These are phyloP conservation scores for Drosophila saltans DNA, from an alignment of 1,140 invertebrate genomes.

Conservation along the genomic window DNA sequence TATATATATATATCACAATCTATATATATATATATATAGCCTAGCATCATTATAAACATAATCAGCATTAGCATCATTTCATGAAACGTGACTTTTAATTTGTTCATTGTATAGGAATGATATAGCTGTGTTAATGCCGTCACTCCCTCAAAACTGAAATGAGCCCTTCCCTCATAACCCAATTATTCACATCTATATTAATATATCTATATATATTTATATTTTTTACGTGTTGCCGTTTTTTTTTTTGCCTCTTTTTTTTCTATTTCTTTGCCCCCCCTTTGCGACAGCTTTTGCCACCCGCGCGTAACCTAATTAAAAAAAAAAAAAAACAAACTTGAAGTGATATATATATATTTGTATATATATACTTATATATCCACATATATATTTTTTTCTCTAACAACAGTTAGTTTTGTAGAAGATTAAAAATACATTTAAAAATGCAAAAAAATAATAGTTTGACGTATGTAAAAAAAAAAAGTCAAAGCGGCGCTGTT, in stretches of 20 bases:
- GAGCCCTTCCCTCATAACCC: conserved; percentile 12
- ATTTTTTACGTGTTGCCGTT: conserved; percentile 2
- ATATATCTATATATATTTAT: conserved; percentile 2
- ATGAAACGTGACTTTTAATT: conserved; percentile 54
- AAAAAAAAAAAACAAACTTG: conserved; percentile 42
- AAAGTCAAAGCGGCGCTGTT: neutral
- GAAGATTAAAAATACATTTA: conserved; percentile 9
- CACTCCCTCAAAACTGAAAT: neutral
- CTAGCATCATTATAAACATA: conserved; percentile 23
- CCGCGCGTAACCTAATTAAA: conserved; percentile 75
- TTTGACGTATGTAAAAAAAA: too few species aligned
- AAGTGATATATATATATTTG: conserved; percentile 64
- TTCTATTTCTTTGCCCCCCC: neutral
- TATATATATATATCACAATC: conserved; percentile 1
- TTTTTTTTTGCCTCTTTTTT: conserved; percentile 16
- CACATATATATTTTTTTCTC: neutral
- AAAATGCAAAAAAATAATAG: neutral
- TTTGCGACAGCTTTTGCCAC: conserved; percentile 48
- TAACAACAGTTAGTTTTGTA: conserved; percentile 23
- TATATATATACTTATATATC: conserved; percentile 12
- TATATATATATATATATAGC: conserved; percentile 9
- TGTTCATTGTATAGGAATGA: neutral
- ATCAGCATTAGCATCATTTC: conserved; percentile 9
- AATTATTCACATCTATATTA: conserved; percentile 15
- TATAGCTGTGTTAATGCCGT: conserved; percentile 8